phyloP scores from a whole-genome alignment of 2,113 vertebrate genomes.

The Setophaga coronata region DNA sequence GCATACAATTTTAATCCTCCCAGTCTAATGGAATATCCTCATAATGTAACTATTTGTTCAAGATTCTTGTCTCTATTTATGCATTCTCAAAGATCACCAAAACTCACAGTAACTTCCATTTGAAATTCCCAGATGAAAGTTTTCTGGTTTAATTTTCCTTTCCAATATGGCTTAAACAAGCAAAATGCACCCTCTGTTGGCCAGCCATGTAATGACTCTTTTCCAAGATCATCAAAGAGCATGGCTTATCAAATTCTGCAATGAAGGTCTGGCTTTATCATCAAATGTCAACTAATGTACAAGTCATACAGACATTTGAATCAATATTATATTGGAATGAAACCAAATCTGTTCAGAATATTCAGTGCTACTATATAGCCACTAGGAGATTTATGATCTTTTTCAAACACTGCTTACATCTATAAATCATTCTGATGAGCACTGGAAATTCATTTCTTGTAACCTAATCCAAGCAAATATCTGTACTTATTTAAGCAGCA shows the following conservation, averaged over 20 bases:
- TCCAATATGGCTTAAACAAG: background rate
- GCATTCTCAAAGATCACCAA: background rate
- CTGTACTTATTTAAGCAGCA: background rate
- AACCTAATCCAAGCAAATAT: background rate
- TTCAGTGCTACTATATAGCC: background rate
- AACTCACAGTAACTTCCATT: background rate
- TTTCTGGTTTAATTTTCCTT: background rate
- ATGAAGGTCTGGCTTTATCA: background rate
- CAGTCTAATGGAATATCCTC: background rate
- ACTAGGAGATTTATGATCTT: background rate
- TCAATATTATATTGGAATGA: background rate
- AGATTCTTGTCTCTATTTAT: slow-evolving; percentile 6
- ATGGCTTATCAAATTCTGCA: background rate
- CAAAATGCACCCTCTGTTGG: slow-evolving; percentile 30
- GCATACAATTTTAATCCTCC: slow-evolving; percentile 33
- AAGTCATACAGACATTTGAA: background rate
- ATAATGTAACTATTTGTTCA: slow-evolving; percentile 26
- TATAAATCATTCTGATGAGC: background rate
- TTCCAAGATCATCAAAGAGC: background rate
- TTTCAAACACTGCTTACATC: background rate
- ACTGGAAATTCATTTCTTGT: background rate
- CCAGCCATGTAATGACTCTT: background rate
- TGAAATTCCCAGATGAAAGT: background rate
- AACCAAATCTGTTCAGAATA: background rate
- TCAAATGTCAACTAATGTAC: background rate